Conservation (phyloP, 1,140 invertebrate genomes). For the Arctopsyche grandis region DNA sequence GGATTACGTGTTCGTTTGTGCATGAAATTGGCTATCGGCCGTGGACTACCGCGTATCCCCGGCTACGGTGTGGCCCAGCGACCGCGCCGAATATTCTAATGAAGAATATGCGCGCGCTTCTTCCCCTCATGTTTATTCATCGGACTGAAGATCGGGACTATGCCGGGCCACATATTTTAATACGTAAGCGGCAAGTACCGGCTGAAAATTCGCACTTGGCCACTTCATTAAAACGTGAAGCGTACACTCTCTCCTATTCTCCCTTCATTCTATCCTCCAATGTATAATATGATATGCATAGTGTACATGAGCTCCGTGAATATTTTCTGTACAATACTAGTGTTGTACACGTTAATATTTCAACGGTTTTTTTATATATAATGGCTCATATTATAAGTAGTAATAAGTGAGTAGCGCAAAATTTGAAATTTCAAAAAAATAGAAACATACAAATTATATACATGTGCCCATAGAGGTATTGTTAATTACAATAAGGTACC, state of each 20-base stretch:
- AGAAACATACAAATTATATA: too few species aligned
- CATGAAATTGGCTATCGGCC: slow-evolving; percentile 50
- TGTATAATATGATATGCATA: too few species aligned
- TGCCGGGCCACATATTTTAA: neutral
- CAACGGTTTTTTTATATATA: too few species aligned
- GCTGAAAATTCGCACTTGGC: neutral
- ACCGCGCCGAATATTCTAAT: slow-evolving; percentile 29
- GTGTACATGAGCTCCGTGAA: too few species aligned
- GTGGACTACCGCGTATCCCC: neutral
- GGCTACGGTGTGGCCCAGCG: neutral
- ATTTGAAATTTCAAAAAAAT: too few species aligned
- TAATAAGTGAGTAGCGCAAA: too few species aligned
- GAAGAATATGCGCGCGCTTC: slow-evolving; percentile 12
- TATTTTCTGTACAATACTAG: too few species aligned
- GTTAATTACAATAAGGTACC: too few species aligned
- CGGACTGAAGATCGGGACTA: neutral
- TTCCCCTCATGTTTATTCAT: slow-evolving; percentile 33
- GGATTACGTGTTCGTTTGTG: slow-evolving; percentile 51
- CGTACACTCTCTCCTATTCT: neutral
- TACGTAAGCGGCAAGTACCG: neutral
- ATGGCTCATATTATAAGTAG: too few species aligned
- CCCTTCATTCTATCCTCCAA: too few species aligned
- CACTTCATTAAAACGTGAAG: neutral
- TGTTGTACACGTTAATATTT: too few species aligned
- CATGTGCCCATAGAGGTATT: too few species aligned